Evolutionary conservation across 2,888 invertebrate species (phyloP).

Genomic region (Metallyticus violacea): DNA sequence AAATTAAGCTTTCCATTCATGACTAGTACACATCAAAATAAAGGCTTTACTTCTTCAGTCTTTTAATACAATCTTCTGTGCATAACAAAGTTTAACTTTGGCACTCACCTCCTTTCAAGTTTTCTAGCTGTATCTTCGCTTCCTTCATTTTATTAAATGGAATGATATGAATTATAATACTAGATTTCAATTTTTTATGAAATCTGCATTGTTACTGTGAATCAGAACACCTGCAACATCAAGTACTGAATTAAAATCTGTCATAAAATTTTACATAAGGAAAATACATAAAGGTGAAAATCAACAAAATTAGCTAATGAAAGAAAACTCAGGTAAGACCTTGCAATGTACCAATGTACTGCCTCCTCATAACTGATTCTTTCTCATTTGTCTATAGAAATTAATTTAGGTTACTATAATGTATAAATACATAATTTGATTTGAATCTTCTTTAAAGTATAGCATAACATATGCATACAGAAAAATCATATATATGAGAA

Average conservation of each 20-base stretch:
- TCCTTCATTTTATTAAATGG: neutral
- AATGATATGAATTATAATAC: neutral
- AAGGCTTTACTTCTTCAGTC: neutral
- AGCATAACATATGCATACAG: no score
- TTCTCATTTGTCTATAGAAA: no score
- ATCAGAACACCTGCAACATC: neutral
- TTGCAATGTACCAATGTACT: no score
- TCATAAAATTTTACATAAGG: no score
- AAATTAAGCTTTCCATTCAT: neutral
- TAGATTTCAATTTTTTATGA: neutral
- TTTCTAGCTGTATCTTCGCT: neutral
- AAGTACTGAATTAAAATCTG: neutral
- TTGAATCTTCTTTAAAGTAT: no score
- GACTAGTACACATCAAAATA: neutral
- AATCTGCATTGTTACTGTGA: neutral
- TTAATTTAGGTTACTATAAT: no score
- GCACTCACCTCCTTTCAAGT: neutral
- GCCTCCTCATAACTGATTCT: no score
- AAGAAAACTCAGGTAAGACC: no score
- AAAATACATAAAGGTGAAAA: no score
- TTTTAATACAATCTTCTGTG: neutral
- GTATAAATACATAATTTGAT: no score
- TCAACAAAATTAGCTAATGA: no score
- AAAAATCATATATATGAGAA: no score
- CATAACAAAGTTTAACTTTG: neutral